Percentiles rank a stretch among this genome's conserved stretches.
Evolutionary conservation across 2,113 vertebrate genomes (phyloP).

Genomic region (Catharus bicknelli): DNA sequence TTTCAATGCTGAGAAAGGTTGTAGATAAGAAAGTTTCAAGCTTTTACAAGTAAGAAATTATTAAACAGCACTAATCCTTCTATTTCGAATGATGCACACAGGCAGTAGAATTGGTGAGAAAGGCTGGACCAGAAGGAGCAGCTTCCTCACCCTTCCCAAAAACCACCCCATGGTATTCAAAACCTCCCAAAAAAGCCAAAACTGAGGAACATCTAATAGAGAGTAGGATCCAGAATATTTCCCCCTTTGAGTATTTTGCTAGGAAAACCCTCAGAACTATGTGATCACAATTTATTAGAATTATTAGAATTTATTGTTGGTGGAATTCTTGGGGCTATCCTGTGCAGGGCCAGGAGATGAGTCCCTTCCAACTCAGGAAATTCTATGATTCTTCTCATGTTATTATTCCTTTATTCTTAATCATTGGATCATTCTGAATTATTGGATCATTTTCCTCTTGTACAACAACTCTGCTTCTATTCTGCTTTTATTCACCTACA

Average conservation of each 20-base stretch:
- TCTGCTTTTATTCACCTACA: background rate
- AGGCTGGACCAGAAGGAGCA: background rate
- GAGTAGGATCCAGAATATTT: background rate
- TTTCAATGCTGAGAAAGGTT: background rate
- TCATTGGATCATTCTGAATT: background rate
- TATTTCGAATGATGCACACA: background rate
- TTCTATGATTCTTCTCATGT: background rate
- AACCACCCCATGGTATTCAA: background rate
- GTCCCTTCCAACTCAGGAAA: background rate
- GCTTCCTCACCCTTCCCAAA: background rate
- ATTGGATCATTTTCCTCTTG: background rate
- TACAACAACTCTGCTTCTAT: background rate
- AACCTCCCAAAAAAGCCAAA: background rate
- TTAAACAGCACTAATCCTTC: background rate
- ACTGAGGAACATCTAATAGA: accelerated
- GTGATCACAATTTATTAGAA: background rate
- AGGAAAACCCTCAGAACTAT: background rate
- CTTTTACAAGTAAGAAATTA: background rate
- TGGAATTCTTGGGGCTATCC: background rate
- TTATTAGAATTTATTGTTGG: background rate
- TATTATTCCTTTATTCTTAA: background rate
- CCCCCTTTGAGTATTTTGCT: no score
- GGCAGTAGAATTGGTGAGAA: background rate
- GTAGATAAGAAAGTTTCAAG: background rate
- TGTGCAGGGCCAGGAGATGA: background rate